phyloP scores from a whole-genome alignment of 2,888 invertebrate species.

The Parnassius smintheus region DNA sequence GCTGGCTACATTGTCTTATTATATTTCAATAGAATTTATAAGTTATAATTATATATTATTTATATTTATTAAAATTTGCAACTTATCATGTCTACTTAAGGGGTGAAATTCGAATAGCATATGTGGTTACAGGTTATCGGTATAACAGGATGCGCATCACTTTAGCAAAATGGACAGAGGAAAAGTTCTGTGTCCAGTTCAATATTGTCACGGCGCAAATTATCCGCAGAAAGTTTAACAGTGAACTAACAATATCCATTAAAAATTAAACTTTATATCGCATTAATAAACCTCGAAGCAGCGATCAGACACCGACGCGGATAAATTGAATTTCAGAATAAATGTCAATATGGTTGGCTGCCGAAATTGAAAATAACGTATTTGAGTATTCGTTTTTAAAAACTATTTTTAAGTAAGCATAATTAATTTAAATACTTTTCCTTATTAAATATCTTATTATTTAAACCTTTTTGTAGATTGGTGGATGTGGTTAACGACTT shows the following conservation, averaged over 20 bases:
- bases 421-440: too few relatives aligned
- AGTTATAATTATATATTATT: too few relatives aligned
- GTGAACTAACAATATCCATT: conserved; percentile 44
- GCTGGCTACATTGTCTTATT: too few relatives aligned
- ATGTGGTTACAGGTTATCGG: not conserved
- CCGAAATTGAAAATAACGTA: not conserved
- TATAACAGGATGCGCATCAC: not conserved
- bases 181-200: conserved; percentile 32
- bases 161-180: conserved; percentile 22
- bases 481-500: too few relatives aligned
- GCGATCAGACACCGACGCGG: conserved; percentile 40
- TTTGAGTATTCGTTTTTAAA: not conserved
- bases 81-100: not conserved
- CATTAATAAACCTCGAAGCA: conserved; percentile 56
- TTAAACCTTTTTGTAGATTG: too few relatives aligned
- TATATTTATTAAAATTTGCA: not conserved
- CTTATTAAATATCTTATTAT: too few relatives aligned
- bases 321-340: conserved; percentile 52
- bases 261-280: conserved; percentile 50
- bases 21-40: too few relatives aligned
- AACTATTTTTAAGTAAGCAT: too few relatives aligned
- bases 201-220: conserved; percentile 39
- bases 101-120: not conserved
- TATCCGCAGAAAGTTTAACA: conserved; percentile 24
- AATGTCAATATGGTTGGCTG: conserved; percentile 28